Conservation (phyloP, 2,113 vertebrate species). For the Solea senegalensis region DNA sequence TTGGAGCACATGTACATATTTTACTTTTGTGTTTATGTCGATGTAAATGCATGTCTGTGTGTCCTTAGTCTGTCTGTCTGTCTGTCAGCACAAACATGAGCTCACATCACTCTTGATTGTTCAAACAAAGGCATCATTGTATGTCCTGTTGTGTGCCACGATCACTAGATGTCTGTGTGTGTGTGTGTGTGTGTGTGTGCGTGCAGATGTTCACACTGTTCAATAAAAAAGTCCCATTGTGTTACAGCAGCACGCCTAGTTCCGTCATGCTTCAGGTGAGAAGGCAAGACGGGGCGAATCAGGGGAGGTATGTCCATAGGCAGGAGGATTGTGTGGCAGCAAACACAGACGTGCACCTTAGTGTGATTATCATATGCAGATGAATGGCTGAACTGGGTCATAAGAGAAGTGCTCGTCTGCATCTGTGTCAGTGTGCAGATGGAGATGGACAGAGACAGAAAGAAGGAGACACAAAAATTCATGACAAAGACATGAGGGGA, state of each 20-base stretch:
- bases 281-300: constrained; percentile 77
- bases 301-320: constrained; percentile 71
- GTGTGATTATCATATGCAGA: constrained; percentile 32
- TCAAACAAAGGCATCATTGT: constrained; percentile 70
- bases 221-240: constrained; percentile 68
- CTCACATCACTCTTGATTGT: constrained; percentile 47
- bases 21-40: background rate
- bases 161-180: constrained; percentile 61
- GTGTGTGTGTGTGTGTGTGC: constrained; percentile 43
- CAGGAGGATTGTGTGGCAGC: constrained; percentile 5
- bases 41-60: constrained; percentile 13
- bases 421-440: constrained; percentile 69
- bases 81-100: constrained; percentile 48
- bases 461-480: constrained; percentile 45
- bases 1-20: constrained; percentile 2
- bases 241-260: constrained; percentile 64
- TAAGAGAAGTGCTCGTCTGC: constrained; percentile 61
- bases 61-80: constrained; percentile 11
- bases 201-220: constrained; percentile 40
- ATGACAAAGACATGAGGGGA: constrained; percentile 54
- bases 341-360: constrained; percentile 15
- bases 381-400: constrained; percentile 28
- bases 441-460: constrained; percentile 63
- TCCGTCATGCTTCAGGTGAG: constrained; percentile 71
- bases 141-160: constrained; percentile 33